Evolutionary conservation across 1,140 invertebrate species (phyloP).

Genomic region (Procambarus clarkii): DNA sequence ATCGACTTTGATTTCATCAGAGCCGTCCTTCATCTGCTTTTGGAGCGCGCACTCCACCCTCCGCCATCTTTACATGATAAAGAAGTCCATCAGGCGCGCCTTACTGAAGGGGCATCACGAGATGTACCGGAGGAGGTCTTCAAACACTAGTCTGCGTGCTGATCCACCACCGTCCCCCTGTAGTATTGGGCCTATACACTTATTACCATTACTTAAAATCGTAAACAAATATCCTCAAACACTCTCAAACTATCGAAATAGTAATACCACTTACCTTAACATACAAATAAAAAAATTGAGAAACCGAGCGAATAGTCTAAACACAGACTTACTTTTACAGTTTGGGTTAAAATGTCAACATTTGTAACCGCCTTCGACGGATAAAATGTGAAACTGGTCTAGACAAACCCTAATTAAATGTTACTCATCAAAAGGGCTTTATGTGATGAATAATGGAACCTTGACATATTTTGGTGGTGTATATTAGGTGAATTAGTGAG

Average conservation of each 20-base stretch:
- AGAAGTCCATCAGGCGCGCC: constrained; percentile 22
- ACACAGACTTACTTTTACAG: not conserved
- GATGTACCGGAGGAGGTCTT: not conserved
- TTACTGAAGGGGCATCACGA: not conserved
- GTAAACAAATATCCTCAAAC: too few species aligned
- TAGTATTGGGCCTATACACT: not conserved
- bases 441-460: not conserved
- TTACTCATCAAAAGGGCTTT: constrained; percentile 9
- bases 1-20: constrained; percentile 29
- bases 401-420: constrained; percentile 33
- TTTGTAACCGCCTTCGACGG: constrained; percentile 4
- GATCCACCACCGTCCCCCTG: not conserved
- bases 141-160: not conserved
- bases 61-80: constrained; percentile 23
- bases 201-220: not conserved
- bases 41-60: constrained; percentile 2
- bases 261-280: too few species aligned
- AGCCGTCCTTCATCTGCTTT: constrained; percentile 18
- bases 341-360: not conserved
- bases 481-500: not conserved
- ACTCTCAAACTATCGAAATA: too few species aligned
- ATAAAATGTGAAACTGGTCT: not conserved
- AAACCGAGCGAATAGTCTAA: not conserved
- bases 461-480: not conserved
- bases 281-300: too few species aligned